Evolutionary conservation across 2,797 vertebrate species (phyloP).

Genomic region (Channallabes apus): DNA sequence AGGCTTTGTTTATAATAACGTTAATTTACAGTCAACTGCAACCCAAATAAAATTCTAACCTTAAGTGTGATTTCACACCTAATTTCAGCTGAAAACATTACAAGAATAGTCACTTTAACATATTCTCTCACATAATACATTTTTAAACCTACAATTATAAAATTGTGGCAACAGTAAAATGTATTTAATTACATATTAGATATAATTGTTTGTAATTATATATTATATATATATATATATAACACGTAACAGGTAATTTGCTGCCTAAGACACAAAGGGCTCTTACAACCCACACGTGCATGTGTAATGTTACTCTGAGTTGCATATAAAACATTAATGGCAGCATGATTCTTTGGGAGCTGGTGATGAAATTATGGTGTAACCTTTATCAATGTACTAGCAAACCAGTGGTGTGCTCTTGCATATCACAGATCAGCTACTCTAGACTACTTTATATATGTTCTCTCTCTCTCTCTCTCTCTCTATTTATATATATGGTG

Average conservation of each 20-base stretch:
- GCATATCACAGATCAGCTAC: constrained; percentile 53
- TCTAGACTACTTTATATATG: constrained; percentile 23
- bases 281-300: constrained; percentile 55
- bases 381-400: constrained; percentile 80
- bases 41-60: neutral
- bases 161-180: neutral
- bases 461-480: neutral
- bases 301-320: constrained; percentile 70
- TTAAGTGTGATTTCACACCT: constrained; percentile 7
- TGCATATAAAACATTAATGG: constrained; percentile 83
- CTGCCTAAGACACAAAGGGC: constrained; percentile 52
- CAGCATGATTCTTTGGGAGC: constrained; percentile 79
- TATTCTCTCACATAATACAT: constrained; percentile 33
- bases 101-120: neutral
- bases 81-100: constrained; percentile 11
- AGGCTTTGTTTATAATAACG: neutral
- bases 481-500: no score
- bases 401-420: constrained; percentile 63
- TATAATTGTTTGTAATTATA: constrained; percentile 10
- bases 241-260: constrained; percentile 50
- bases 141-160: constrained; percentile 35
- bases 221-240: constrained; percentile 34
- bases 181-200: neutral
- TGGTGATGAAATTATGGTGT: constrained; percentile 85
- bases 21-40: neutral